Evolutionary conservation across 2,797 vertebrate species (phyloP).

Genomic region (Sebastes minor): DNA sequence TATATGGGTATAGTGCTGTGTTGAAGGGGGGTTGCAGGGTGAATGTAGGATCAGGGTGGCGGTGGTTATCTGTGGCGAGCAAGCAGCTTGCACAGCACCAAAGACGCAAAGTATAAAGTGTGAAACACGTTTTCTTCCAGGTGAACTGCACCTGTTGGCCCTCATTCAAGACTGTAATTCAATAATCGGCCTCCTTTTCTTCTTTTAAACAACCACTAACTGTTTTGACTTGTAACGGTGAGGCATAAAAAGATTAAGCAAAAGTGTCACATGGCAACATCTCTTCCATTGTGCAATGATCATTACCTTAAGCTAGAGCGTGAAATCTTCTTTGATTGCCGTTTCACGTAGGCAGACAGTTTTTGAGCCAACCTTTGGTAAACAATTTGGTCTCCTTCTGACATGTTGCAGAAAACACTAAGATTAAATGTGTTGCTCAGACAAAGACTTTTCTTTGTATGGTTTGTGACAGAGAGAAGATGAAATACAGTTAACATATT

Average conservation of each 20-base stretch:
- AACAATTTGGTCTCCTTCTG: constrained; percentile 23
- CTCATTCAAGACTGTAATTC: constrained; percentile 49
- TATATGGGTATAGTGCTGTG: background rate
- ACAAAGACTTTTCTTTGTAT: background rate
- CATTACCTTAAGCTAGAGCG: constrained; percentile 29
- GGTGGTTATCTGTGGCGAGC: constrained; percentile 6
- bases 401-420: background rate
- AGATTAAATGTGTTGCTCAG: background rate
- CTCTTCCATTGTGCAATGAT: constrained; percentile 43
- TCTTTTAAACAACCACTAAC: constrained; percentile 29
- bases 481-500: background rate
- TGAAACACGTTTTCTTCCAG: constrained; percentile 56
- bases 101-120: constrained; percentile 42
- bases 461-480: background rate
- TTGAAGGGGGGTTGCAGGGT: background rate
- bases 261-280: constrained; percentile 24
- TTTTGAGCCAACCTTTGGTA: constrained; percentile 39
- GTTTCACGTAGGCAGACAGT: constrained; percentile 20
- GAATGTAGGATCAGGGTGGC: background rate
- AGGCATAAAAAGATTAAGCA: constrained; percentile 45
- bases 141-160: constrained; percentile 73
- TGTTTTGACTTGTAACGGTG: constrained; percentile 56
- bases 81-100: constrained; percentile 40
- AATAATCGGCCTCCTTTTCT: constrained; percentile 12
- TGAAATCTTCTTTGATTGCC: constrained; percentile 55